Conservation (phyloP, 2,888 invertebrate species). For the Chironomus tentans region DNA sequence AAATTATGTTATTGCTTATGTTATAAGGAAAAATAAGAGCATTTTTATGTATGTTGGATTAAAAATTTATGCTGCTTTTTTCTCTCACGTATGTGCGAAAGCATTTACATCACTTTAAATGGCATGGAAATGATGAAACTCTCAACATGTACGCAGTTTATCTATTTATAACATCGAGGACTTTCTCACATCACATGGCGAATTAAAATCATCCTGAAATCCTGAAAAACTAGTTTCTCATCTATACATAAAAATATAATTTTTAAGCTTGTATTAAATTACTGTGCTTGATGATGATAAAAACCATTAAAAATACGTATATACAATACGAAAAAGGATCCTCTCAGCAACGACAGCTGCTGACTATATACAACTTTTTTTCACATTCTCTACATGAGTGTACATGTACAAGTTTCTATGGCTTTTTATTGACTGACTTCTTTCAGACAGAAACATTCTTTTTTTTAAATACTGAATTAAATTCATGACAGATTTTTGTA, state of each 20-base stretch:
- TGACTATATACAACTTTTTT: neutral
- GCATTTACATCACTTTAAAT: no score
- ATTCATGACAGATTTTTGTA: neutral
- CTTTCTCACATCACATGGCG: neutral
- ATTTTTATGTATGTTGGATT: neutral
- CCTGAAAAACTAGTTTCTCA: neutral
- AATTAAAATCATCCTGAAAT: neutral
- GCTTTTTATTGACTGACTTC: neutral
- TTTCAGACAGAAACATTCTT: neutral
- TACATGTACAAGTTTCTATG: neutral
- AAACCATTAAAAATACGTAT: neutral
- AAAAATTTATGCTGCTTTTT: neutral
- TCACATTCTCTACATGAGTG: neutral
- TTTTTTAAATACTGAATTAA: neutral
- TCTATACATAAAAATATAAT: neutral
- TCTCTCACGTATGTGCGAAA: neutral
- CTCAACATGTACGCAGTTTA: no score
- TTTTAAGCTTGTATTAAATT: neutral
- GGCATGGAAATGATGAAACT: no score
- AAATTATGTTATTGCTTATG: no score
- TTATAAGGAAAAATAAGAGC: neutral
- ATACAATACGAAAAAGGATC: neutral
- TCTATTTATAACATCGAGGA: neutral
- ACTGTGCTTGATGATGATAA: constrained; percentile 1
- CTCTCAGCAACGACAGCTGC: constrained; percentile 4